Evolutionary conservation across 2,797 vertebrate species (phyloP).

Genomic region (Sciurus carolinensis): DNA sequence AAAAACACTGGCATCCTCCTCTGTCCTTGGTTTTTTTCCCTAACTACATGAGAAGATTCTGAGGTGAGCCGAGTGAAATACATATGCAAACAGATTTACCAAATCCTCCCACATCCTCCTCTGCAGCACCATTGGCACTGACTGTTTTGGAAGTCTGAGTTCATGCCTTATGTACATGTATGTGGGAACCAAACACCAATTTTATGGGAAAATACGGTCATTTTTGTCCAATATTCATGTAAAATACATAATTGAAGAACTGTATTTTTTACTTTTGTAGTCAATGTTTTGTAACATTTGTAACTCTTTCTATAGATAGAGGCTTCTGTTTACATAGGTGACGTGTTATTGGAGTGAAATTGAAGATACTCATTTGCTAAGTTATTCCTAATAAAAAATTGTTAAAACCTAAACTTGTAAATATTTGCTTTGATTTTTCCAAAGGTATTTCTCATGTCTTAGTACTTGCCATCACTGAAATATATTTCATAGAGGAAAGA

Average conservation of each 20-base stretch:
- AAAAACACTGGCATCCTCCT: neutral
- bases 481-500: neutral
- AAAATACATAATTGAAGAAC: neutral
- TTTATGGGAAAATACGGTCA: neutral
- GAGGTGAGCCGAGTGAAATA: neutral
- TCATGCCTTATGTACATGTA: neutral
- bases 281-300: neutral
- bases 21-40: neutral
- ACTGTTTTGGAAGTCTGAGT: neutral
- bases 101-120: no score
- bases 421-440: neutral
- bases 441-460: neutral
- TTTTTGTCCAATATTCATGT: neutral
- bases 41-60: neutral
- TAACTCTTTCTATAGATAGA: neutral
- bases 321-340: neutral
- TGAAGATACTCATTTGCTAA: neutral
- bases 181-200: neutral
- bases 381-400: neutral
- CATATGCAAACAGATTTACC: rapidly evolving
- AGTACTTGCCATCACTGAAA: neutral
- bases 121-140: neutral
- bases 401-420: neutral
- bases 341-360: neutral
- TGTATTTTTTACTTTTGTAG: neutral